Conservation (phyloP, 2,888 invertebrate species). For the Carterocephalus palaemon region DNA sequence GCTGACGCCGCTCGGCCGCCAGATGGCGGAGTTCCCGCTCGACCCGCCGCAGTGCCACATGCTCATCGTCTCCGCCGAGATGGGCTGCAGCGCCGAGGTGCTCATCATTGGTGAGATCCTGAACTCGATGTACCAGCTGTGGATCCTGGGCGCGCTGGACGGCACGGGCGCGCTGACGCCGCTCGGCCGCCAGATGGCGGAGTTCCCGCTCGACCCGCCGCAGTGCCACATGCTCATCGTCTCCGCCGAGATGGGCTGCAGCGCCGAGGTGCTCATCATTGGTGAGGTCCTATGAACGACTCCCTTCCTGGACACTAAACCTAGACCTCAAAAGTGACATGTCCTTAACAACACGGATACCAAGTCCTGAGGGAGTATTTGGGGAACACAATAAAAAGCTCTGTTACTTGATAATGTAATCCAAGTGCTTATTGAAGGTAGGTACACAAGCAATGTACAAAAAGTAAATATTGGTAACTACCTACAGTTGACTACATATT, state of each 20-base stretch:
- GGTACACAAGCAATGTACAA: no score
- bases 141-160: conserved; percentile 99
- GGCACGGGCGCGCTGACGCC: conserved; percentile 96
- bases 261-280: conserved; percentile 94
- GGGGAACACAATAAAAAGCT: no score
- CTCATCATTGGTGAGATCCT: conserved; percentile 89
- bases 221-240: conserved; percentile 99
- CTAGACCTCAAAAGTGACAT: no score
- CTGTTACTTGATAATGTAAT: no score
- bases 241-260: conserved; percentile 95
- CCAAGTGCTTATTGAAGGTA: no score
- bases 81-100: conserved; percentile 97
- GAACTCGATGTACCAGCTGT: conserved; percentile 99
- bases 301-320: conserved; percentile 35
- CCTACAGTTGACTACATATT: no score
- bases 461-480: no score
- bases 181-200: conserved; percentile 98
- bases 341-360: no score
- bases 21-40: conserved; percentile 99
- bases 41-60: conserved; percentile 99
- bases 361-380: no score
- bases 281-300: no score
- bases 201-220: conserved; percentile 99
- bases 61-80: conserved; percentile 96
- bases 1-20: conserved; percentile 93